A percentile compares a stretch with the other conserved stretches of the same genome.
phyloP scores from a whole-genome alignment of 2,113 vertebrate genomes.

The Bothrops jararaca region DNA sequence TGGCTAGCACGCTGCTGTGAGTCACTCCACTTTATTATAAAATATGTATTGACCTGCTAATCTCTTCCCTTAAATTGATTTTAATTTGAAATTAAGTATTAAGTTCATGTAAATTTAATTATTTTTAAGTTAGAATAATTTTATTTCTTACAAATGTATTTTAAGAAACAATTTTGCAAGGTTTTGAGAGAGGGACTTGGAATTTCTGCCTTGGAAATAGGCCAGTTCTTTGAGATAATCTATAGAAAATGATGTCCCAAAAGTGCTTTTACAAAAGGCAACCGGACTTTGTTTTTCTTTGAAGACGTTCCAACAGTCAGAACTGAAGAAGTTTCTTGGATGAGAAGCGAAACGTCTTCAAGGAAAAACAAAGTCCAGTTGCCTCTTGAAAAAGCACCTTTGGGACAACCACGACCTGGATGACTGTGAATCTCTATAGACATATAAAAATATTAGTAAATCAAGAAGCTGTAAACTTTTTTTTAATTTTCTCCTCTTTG shows the following conservation, averaged over 20 bases:
- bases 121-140: constrained; percentile 38
- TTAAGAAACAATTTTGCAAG: not conserved
- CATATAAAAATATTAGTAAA: not conserved
- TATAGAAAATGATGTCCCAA: not conserved
- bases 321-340: too few species aligned
- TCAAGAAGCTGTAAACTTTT: not conserved
- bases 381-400: too few species aligned
- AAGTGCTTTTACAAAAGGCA: not conserved
- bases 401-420: too few species aligned
- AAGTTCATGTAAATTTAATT: constrained; percentile 40
- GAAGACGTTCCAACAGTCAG: not conserved
- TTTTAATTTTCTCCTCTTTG: not conserved
- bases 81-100: constrained; percentile 25
- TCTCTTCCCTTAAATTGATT: constrained; percentile 43
- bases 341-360: too few species aligned
- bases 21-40: constrained; percentile 59
- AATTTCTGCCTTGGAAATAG: not conserved
- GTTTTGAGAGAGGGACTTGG: not conserved
- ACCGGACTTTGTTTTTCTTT: not conserved
- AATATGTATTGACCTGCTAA: constrained; percentile 42
- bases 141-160: constrained; percentile 29
- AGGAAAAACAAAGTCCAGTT: too few species aligned
- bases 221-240: not conserved
- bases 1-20: constrained; percentile 97
- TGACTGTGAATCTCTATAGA: too few species aligned